Percentiles rank a stretch among this genome's conserved stretches.
phyloP scores from a whole-genome alignment of 2,888 invertebrate species.

The Drosophila planitibia region DNA sequence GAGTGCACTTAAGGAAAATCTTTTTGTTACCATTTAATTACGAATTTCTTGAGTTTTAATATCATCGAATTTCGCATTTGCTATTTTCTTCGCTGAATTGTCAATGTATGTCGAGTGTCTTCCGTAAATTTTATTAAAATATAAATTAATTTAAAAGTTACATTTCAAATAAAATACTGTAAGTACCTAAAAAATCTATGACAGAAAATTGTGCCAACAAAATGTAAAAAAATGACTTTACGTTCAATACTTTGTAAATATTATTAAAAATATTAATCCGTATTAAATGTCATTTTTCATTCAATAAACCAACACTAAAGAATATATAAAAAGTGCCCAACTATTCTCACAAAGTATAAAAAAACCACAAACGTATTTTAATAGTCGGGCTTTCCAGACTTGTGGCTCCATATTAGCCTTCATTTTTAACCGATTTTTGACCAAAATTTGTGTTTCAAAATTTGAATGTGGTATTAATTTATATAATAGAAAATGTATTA shows the following conservation, averaged over 20 bases:
- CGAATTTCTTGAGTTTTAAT: not conserved
- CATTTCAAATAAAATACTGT: not conserved
- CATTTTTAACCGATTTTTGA: not conserved
- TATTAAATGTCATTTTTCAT: no score
- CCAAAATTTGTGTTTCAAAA: not conserved
- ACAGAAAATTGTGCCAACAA: not conserved
- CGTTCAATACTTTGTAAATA: no score
- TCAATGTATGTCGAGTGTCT: not conserved
- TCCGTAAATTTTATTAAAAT: not conserved
- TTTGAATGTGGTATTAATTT: not conserved
- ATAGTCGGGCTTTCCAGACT: not conserved
- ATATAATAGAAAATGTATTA: not conserved
- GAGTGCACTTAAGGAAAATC: not conserved
- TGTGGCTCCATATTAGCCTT: not conserved
- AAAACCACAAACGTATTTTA: not conserved
- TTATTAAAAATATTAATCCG: no score
- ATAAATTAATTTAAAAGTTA: not conserved
- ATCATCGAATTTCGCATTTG: not conserved
- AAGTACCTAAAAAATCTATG: no score
- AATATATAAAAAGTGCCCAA: not conserved
- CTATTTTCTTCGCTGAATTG: no score
- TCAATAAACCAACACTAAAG: no score
- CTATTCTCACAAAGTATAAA: not conserved
- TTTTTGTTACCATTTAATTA: not conserved
- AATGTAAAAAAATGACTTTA: no score